A percentile compares a stretch with the other conserved stretches of the same genome.
phyloP scores from a whole-genome alignment of 1,140 invertebrate genomes.

The Geopemphigus sp. region DNA sequence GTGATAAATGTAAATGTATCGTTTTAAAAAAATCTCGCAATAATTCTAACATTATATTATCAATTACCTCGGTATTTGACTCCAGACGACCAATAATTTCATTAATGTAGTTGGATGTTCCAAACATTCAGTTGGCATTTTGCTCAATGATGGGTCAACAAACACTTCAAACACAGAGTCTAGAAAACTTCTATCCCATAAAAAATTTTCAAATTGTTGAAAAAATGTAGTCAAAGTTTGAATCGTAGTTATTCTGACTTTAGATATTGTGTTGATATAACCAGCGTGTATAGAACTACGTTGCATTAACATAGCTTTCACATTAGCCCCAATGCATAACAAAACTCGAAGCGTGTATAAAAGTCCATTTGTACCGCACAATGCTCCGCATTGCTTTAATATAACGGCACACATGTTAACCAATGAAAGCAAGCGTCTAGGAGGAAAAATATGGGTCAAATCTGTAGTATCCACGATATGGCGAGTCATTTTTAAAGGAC shows the following conservation, averaged over 20 bases:
- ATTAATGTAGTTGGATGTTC: conserved; percentile 79
- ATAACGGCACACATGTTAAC: conserved; percentile 76
- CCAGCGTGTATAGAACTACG: conserved; percentile 59
- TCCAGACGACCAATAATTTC: conserved; percentile 75
- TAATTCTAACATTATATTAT: background rate
- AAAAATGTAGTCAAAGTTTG: conserved; percentile 72
- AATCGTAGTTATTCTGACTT: conserved; percentile 63
- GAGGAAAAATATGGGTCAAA: conserved; percentile 65
- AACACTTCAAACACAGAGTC: conserved; percentile 73
- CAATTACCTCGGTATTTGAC: conserved; percentile 65
- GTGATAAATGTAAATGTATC: background rate
- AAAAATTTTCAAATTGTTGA: conserved; percentile 75
- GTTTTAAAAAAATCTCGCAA: background rate
- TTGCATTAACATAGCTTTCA: conserved; percentile 26
- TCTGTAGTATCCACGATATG: conserved; percentile 56
- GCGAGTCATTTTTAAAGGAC: conserved; percentile 42
- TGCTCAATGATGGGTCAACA: conserved; percentile 78
- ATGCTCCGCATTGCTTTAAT: conserved; percentile 80
- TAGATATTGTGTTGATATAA: conserved; percentile 67
- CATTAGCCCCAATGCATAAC: conserved; percentile 12
- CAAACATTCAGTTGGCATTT: conserved; percentile 75
- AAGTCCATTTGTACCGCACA: conserved; percentile 67
- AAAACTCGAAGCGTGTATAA: conserved; percentile 67
- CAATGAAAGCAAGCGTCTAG: conserved; percentile 71
- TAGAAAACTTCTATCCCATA: conserved; percentile 54